Percentiles rank a stretch among this genome's conserved stretches.
These are phyloP conservation scores for Ectropis crepuscularia DNA, from an alignment of 2,888 invertebrate genomes.

Conservation along the genomic window DNA sequence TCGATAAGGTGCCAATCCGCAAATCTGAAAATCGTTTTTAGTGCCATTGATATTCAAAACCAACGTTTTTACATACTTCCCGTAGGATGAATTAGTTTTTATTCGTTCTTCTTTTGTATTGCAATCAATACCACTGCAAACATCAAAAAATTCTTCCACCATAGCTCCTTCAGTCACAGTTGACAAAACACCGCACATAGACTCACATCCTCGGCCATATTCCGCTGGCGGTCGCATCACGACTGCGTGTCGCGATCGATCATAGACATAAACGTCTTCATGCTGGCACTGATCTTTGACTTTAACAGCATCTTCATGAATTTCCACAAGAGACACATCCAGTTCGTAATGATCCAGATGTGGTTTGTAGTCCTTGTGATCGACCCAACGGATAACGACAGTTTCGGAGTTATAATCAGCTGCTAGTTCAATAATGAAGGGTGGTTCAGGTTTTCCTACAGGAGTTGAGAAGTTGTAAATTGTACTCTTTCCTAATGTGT, in stretches of 20 bases:
- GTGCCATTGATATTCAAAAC: conserved; percentile 57
- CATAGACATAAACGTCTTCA: conserved; percentile 52
- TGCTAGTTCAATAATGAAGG: conserved; percentile 69
- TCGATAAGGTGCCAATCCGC: conserved; percentile 67
- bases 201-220: conserved; percentile 68
- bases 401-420: conserved; percentile 56
- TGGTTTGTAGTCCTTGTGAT: conserved; percentile 65
- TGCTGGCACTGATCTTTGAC: conserved; percentile 62
- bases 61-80: conserved; percentile 57
- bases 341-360: conserved; percentile 68
- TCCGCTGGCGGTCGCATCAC: conserved; percentile 67
- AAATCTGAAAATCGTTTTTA: conserved; percentile 58
- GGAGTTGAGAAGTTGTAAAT: conserved; percentile 68
- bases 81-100: conserved; percentile 55
- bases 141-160: conserved; percentile 68
- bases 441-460: conserved; percentile 71
- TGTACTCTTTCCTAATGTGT: conserved; percentile 60
- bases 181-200: conserved; percentile 68
- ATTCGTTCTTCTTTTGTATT: conserved; percentile 52
- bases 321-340: conserved; percentile 66
- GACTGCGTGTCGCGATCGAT: conserved; percentile 64
- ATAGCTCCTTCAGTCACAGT: conserved; percentile 61
- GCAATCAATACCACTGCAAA: conserved; percentile 62
- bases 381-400: conserved; percentile 68
- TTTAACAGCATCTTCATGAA: conserved; percentile 50